phyloP scores from a whole-genome alignment of 1,140 invertebrate genomes.

The Dinothrombium tinctorium region DNA sequence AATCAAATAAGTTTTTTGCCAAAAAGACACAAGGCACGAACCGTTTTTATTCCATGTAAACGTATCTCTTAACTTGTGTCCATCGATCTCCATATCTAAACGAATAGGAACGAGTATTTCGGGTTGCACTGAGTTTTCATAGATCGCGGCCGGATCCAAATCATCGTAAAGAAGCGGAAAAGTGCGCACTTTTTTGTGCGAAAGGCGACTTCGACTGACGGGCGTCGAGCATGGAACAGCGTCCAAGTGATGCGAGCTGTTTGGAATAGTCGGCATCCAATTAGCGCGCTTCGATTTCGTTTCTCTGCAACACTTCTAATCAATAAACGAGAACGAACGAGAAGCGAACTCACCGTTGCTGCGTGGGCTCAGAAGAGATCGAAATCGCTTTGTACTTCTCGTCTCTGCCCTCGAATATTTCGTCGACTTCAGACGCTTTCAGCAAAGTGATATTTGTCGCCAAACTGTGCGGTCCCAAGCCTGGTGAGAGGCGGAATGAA shows the following conservation, averaged over 20 bases:
- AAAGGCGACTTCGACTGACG: constrained; percentile 76
- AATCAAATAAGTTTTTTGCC: too few relatives aligned
- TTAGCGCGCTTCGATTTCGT: constrained; percentile 64
- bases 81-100: constrained; percentile 98
- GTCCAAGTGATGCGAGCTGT: constrained; percentile 90
- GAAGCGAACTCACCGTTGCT: constrained; percentile 14
- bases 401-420: constrained; percentile 93
- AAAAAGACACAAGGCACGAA: constrained; percentile 22
- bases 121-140: constrained; percentile 72
- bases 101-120: constrained; percentile 89
- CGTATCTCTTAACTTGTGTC: constrained; percentile 86
- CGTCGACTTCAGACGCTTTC: constrained; percentile 81
- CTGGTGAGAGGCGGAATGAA: constrained; percentile 17
- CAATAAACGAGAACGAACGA: constrained; percentile 6
- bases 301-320: constrained; percentile 30
- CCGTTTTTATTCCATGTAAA: constrained; percentile 99
- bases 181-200: constrained; percentile 68
- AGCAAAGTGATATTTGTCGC: constrained; percentile 85
- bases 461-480: constrained; percentile 67
- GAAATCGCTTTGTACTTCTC: constrained; percentile 85
- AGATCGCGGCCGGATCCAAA: constrained; percentile 63
- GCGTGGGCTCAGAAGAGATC: constrained; percentile 19
- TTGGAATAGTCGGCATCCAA: constrained; percentile 80
- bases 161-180: constrained; percentile 94
- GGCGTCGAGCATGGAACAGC: constrained; percentile 96